These are phyloP conservation scores for Aegotheles bennettii DNA, from an alignment of 2,113 vertebrate genomes.

Conservation along the genomic window DNA sequence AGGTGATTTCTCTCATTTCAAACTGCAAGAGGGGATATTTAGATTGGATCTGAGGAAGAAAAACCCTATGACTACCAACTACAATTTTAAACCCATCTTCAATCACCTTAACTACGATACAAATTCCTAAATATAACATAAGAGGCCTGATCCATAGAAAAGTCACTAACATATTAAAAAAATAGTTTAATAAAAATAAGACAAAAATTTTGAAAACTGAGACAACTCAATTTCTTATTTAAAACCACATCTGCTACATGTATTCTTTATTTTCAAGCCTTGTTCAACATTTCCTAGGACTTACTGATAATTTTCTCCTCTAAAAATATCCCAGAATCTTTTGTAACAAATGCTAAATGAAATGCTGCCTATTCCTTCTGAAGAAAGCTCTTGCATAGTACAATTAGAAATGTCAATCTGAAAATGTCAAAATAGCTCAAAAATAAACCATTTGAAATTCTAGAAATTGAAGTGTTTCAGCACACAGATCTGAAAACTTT, in stretches of 20 bases:
- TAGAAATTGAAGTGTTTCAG: not conserved
- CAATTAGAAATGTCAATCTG: constrained; percentile 13
- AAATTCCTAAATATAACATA: not conserved
- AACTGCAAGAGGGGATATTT: no score
- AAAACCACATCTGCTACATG: not conserved
- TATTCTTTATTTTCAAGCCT: not conserved
- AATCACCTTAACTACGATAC: not conserved
- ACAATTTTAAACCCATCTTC: not conserved
- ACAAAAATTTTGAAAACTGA: not conserved
- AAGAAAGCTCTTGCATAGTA: not conserved
- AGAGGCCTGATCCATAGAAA: not conserved
- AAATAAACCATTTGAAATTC: not conserved
- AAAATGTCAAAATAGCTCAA: not conserved
- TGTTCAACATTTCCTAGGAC: not conserved
- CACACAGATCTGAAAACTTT: not conserved
- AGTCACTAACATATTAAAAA: not conserved
- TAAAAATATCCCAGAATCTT: constrained; percentile 8
- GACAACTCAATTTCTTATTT: not conserved
- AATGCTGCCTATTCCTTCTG: not conserved
- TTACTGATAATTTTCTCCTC: not conserved
- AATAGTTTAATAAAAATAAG: not conserved
- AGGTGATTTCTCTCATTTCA: no score
- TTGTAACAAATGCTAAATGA: not conserved
- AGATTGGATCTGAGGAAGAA: no score
- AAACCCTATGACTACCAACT: not conserved